Evolutionary conservation across 2,113 vertebrate genomes (phyloP), one percentile per base, ranked within the genome.

Genomic region (Erythrolamprus reginae): DNA sequence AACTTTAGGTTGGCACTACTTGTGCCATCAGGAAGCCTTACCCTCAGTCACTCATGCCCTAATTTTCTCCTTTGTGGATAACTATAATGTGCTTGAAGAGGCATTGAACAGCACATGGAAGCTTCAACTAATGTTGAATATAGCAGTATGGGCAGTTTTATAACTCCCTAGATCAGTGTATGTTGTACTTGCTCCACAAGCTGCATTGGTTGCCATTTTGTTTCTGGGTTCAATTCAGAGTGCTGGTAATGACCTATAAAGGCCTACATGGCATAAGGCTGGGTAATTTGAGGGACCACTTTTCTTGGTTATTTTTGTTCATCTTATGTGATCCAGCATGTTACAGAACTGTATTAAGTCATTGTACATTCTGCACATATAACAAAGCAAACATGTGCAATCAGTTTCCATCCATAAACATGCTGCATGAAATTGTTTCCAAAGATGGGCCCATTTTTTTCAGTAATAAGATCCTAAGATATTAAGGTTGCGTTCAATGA

Each of bases 401-500:
- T 53, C 77, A 82, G 65, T n/a, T 38, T 7, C 1, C 0, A 0
- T 0, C 51, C 45, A 28, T 83, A 12, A 12, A 9, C 2, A 55
- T 0, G 0, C 1, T 89, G 61, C 8, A 90, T 55, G 0, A 52
- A 77, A 77, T 15, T 55, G 0, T 90, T 94, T 65, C 86, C 48
- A 87, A 92, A 90, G 90, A 89, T 45, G 47, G 89, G 90, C 38
- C 51, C 91, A 8, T 93, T 94, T 84, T 89, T 89, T 61, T 92
- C 21, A 52, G 88, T 48, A 0, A 0, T n/a, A 77, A 91, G 42
- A 82, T 70, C n/a, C 88, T 85, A 92, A 92, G 88, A 92, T 83
- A 94, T 86, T 95, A 9, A 50, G 47, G 88, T 77, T 92, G 70
- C 89, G 55, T 55, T 93, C 92, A 89, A 95, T 91, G 92, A 93